phyloP scores from a whole-genome alignment of 2,113 vertebrate species.

The Telmatochromis sp. region DNA sequence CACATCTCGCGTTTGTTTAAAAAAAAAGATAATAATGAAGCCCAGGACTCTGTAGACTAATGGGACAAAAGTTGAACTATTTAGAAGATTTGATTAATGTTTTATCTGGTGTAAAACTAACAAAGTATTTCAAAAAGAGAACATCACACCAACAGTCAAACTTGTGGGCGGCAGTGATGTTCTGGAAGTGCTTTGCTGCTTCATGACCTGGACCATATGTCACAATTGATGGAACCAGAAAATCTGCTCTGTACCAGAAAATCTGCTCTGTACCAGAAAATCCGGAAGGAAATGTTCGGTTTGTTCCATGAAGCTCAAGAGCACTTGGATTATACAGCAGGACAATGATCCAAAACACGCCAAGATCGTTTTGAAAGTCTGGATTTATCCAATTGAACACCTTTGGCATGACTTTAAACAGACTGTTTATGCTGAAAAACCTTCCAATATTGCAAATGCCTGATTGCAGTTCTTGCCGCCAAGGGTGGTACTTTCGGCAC shows the following conservation, averaged over 20 bases:
- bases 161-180: accelerated
- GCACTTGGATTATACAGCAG: neutral
- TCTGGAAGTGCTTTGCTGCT: neutral
- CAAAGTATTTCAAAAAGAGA: neutral
- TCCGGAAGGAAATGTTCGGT: neutral
- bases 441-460: neutral
- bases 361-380: neutral
- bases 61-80: neutral
- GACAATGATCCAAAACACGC: neutral
- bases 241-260: neutral
- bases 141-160: neutral
- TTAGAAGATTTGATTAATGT: accelerated
- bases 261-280: neutral
- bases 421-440: neutral
- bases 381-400: neutral
- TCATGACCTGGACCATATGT: neutral
- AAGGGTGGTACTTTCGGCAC: neutral
- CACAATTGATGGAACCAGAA: accelerated
- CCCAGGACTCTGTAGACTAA: neutral
- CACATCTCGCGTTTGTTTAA: neutral
- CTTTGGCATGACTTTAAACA: neutral
- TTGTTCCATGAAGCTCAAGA: neutral
- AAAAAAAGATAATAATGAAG: neutral
- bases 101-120: neutral
- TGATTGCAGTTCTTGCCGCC: accelerated